phyloP scores from a whole-genome alignment of 2,888 invertebrate species.

The Thymelicus sylvestris region DNA sequence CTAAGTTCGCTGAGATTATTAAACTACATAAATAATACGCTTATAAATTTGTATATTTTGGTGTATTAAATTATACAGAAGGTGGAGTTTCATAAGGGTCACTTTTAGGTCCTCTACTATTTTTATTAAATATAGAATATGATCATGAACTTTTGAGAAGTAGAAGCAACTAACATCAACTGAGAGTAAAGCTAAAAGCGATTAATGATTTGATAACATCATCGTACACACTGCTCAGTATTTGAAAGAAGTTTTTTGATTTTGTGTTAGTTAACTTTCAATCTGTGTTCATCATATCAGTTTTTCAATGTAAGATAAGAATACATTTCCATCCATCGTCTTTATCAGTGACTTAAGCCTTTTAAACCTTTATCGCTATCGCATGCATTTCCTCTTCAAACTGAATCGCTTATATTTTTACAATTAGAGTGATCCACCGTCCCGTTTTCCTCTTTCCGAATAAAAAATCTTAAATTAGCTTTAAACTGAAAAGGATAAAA shows the following conservation, averaged over 20 bases:
- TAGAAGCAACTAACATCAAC: background rate
- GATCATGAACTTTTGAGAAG: slow-evolving; percentile 4
- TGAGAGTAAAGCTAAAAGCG: slow-evolving; percentile 12
- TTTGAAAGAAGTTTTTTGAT: background rate
- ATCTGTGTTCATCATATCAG: background rate
- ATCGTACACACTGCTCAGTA: slow-evolving; percentile 1
- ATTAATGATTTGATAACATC: background rate
- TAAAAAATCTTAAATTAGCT: slow-evolving; percentile 75
- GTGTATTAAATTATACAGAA: slow-evolving; percentile 14
- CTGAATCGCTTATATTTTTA: slow-evolving; percentile 69
- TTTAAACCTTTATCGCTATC: slow-evolving; percentile 34
- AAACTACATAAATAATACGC: slow-evolving; percentile 17
- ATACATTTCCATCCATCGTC: slow-evolving; percentile 32
- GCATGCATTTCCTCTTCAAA: slow-evolving; percentile 58
- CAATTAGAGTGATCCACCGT: slow-evolving; percentile 79
- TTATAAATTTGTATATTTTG: slow-evolving; percentile 27
- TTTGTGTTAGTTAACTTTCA: slow-evolving; percentile 16
- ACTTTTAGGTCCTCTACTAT: slow-evolving; percentile 16
- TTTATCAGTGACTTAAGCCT: slow-evolving; percentile 33
- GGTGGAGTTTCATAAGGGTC: slow-evolving; percentile 29
- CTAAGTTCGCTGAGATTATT: slow-evolving; percentile 1
- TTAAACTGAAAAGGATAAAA: slow-evolving; percentile 71
- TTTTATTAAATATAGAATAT: slow-evolving; percentile 7
- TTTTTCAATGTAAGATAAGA: slow-evolving; percentile 24
- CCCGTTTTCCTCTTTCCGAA: slow-evolving; percentile 81